Evolutionary conservation across 2,113 vertebrate genomes (phyloP).

Genomic region (Hyperopisus bebe): DNA sequence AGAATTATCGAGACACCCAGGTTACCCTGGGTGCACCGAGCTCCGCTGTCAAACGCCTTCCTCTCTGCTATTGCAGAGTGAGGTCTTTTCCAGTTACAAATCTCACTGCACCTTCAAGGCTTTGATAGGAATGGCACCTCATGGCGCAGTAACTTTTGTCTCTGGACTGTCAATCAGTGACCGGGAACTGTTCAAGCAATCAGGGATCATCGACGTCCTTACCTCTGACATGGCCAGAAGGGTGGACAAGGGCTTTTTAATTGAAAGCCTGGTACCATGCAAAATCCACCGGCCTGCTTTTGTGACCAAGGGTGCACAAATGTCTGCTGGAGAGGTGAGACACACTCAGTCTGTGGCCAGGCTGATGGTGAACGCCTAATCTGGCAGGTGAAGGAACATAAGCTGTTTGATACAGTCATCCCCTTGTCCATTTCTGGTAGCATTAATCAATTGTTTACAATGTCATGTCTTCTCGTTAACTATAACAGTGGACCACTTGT

Average conservation of each 20-base stretch:
- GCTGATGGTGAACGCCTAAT: neutral
- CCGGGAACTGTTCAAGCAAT: slow-evolving; percentile 21
- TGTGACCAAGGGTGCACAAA: neutral
- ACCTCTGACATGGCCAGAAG: slow-evolving; percentile 23
- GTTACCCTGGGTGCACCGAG: slow-evolving; percentile 25
- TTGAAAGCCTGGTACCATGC: slow-evolving; percentile 6
- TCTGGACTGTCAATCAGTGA: slow-evolving; percentile 25
- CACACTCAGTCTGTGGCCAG: neutral
- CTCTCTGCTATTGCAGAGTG: slow-evolving; percentile 21
- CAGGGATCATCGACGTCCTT: slow-evolving; percentile 2
- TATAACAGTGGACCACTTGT: neutral
- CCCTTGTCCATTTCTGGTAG: neutral
- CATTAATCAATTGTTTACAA: neutral
- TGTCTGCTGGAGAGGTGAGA: neutral
- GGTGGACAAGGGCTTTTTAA: slow-evolving; percentile 27
- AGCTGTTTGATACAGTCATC: neutral
- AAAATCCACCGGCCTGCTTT: neutral
- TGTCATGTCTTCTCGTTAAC: neutral
- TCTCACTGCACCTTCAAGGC: slow-evolving; percentile 21
- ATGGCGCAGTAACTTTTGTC: slow-evolving; percentile 26
- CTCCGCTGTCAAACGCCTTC: slow-evolving; percentile 19
- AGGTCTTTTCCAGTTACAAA: slow-evolving; percentile 24
- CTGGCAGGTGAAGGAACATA: neutral
- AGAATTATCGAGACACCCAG: slow-evolving; percentile 10
- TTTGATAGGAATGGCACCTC: slow-evolving; percentile 20